Evolutionary conservation across 2,888 invertebrate genomes (phyloP).

Genomic region (Sipunculus nudus): DNA sequence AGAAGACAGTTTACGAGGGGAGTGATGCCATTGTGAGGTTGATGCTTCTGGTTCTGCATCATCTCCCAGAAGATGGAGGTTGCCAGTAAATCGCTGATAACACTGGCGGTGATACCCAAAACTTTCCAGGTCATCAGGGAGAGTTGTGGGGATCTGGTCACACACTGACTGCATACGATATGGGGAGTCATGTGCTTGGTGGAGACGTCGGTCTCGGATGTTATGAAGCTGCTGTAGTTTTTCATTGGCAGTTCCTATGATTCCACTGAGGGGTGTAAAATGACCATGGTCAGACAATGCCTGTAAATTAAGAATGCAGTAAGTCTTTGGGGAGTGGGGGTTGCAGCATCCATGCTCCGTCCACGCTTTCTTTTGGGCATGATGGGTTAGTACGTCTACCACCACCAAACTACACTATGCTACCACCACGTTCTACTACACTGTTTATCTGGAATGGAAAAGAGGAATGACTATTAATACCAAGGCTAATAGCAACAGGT

Average conservation of each 20-base stretch:
- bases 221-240: conserved; percentile 8
- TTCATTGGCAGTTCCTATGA: background rate
- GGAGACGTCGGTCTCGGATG: conserved; percentile 4
- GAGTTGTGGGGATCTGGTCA: conserved; percentile 15
- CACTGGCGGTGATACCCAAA: conserved; percentile 14
- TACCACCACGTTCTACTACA: no score
- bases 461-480: no score
- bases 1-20: background rate
- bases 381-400: no score
- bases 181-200: conserved; percentile 8
- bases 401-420: no score
- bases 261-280: conserved; percentile 7
- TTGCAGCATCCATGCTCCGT: no score
- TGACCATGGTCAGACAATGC: background rate
- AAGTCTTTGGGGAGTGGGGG: no score
- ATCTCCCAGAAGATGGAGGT: conserved; percentile 5
- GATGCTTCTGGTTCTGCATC: background rate
- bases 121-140: conserved; percentile 5
- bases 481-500: no score
- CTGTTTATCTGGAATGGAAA: no score
- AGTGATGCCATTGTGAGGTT: conserved; percentile 1
- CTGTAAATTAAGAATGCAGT: background rate
- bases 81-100: conserved; percentile 9
- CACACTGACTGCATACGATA: conserved; percentile 12
- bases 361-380: no score